Evolutionary conservation across 2,888 invertebrate species (phyloP), one percentile per base, ranked within the genome.

Genomic region (Drosophila prolongata): DNA sequence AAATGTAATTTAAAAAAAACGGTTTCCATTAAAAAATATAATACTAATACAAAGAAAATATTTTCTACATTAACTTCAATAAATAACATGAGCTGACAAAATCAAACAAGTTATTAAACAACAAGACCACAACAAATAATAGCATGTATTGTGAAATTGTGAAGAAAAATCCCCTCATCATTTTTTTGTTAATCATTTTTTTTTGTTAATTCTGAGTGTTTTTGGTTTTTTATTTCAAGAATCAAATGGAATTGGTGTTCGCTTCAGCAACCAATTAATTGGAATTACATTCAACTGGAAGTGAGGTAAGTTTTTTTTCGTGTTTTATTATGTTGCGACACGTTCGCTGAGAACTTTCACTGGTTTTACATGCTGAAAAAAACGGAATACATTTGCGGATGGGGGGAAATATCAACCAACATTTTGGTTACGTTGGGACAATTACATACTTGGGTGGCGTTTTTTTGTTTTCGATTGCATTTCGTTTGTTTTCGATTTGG

Each of bases 281-380:
- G 65, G 53, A 65, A 40, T 47, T 24, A 13, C 37, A 6, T 40
- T 65, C 16, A 46, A 50, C 14, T 24, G 38, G 52, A 65, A 30
- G 53, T 53, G 44, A 53, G 65, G 65, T 65, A 49, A 65, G 65
- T 46, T 44, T 13, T 5, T 40, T 30, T 47, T 47, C 62, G 16
- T 61, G 59, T 61, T 34, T 40, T 34, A 19, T 61, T 40, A 47
- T 62, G 62, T 62, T 62, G 62, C 62, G 62, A 61, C 62, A 62
- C 62, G 62, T 47, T 62, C 40, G 62, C 34, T 13, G 46, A 62
- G 62, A 62, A 62, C 65, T 65, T 65, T 65, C 65, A 65, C 66
- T 65, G 65, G 10, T 30, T 13, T 30, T 19, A 27, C 49, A 24
- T 49, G 34, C 16, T 8, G 16, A 37, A 27, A 27, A 35, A 37